phyloP scores from a whole-genome alignment of 2,888 invertebrate genomes.

The Synanthedon formicaeformis region DNA sequence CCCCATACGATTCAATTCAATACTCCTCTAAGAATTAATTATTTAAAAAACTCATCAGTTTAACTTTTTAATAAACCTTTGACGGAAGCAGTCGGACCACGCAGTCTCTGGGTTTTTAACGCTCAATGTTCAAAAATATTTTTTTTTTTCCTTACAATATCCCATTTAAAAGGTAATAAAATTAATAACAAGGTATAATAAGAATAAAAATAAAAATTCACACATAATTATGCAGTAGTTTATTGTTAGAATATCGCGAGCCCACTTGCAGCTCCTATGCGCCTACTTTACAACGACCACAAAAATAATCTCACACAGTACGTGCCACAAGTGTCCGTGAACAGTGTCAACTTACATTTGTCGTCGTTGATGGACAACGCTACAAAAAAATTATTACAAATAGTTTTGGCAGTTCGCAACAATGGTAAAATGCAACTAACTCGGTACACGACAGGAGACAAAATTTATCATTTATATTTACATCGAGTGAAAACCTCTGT shows the following conservation, averaged over 20 bases:
- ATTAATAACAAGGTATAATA: not conserved
- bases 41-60: too few species aligned
- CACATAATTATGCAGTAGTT: slow-evolving; percentile 60
- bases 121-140: too few species aligned
- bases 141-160: too few species aligned
- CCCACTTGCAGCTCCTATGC: slow-evolving; percentile 32
- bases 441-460: slow-evolving; percentile 41
- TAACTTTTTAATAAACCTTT: too few species aligned
- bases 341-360: slow-evolving; percentile 13
- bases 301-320: slow-evolving; percentile 7
- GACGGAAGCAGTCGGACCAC: too few species aligned
- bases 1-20: too few species aligned
- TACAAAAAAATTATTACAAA: slow-evolving; percentile 59
- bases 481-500: slow-evolving; percentile 22
- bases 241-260: slow-evolving; percentile 57
- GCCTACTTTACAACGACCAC: slow-evolving; percentile 19
- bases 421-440: slow-evolving; percentile 67
- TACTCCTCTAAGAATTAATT: too few species aligned
- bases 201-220: slow-evolving; percentile 9
- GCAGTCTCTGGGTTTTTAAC: too few species aligned
- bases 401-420: slow-evolving; percentile 68
- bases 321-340: not conserved
- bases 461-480: slow-evolving; percentile 53
- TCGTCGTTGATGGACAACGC: slow-evolving; percentile 26
- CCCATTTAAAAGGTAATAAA: too few species aligned